Percentiles rank a stretch among this genome's conserved stretches.
Conservation (phyloP, 2,797 vertebrate genomes). For the Nannoperca obscura region DNA sequence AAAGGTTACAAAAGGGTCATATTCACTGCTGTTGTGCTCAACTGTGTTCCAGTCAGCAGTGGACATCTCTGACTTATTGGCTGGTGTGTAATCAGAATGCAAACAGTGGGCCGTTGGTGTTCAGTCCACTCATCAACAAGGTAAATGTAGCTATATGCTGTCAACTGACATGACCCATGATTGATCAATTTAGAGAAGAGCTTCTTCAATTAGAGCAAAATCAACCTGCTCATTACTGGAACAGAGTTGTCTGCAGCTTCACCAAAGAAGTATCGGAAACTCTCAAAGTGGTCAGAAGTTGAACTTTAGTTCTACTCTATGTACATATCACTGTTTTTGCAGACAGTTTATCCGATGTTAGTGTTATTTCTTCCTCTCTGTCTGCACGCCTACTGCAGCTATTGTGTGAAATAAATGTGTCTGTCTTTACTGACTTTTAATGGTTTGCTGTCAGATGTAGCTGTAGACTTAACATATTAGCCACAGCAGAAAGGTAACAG, state of each 20-base stretch:
- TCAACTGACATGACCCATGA: slow-evolving; percentile 6
- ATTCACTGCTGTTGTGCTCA: slow-evolving; percentile 4
- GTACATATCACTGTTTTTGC: slow-evolving; percentile 17
- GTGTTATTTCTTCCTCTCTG: neutral
- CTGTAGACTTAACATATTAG: slow-evolving; percentile 18
- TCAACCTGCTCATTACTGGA: neutral
- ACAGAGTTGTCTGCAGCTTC: slow-evolving; percentile 19
- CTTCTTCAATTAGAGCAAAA: slow-evolving; percentile 11
- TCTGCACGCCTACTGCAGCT: neutral
- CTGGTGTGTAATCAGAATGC: slow-evolving; percentile 26
- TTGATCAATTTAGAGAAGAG: slow-evolving; percentile 29
- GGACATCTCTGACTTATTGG: slow-evolving; percentile 13
- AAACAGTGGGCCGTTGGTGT: slow-evolving; percentile 14
- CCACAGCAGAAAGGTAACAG: neutral
- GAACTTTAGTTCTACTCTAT: neutral
- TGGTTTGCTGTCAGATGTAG: slow-evolving; percentile 5
- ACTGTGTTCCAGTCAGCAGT: slow-evolving; percentile 10
- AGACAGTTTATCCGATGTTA: neutral
- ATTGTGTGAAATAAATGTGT: neutral
- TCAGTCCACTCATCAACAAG: slow-evolving; percentile 11
- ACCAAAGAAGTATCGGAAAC: neutral
- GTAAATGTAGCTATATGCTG: neutral
- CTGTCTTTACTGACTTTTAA: neutral
- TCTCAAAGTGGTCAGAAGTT: neutral
- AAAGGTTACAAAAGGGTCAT: slow-evolving; percentile 19